Base-by-base conservation (phyloP, 2,888 invertebrate genomes). In the Synanthedon andrenaeformis region DNA sequence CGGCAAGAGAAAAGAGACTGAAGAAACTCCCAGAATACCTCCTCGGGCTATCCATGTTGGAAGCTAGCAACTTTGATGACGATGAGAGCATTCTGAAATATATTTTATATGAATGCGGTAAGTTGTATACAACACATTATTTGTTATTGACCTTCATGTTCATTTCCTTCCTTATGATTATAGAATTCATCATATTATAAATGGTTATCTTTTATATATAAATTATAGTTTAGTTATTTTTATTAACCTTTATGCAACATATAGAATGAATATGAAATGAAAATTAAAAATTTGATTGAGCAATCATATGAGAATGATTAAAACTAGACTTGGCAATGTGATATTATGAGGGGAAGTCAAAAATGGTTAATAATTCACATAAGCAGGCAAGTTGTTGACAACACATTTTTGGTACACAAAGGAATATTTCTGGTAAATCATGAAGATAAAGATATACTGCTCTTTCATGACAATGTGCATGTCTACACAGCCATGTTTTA, bases 11-110 rank as follows among this genome's bases (percentile, higher is more conserved):
- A 61, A 93, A 93, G 76, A 89, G 91, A 63, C 83, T 90, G 89
- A 96, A 95, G 89, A 98, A 97, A 89, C 92, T 94, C 61, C 93
- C 95, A 4, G 97, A 97, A 74, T 94, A 92, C 73, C 87, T 92
- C 58, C 88, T 98, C 54, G 95, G 93, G 1, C 88, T 92, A 59
- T 92, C 91, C 56, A 92, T 94, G 92, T 89, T 89, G 70, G 95
- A 93, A 68, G 90, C 87, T 59, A 90, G 87, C 69, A 91, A 89
- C 69, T 75, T 79, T 88, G 86, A 91, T 81, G 82, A 90, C 76
- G 89, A 92, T 76, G 86, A 91, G 74, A 88, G 90, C 80, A 79
- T 90, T 59, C 77, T 93, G 62, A 91, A 91, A 62, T 86, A 87
- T 63, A 87, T 90, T 62, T 75, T 90, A 59, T 78, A 79, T 73